phyloP scores from a whole-genome alignment of 1,140 invertebrate species.

The Neodiprion virginianus region DNA sequence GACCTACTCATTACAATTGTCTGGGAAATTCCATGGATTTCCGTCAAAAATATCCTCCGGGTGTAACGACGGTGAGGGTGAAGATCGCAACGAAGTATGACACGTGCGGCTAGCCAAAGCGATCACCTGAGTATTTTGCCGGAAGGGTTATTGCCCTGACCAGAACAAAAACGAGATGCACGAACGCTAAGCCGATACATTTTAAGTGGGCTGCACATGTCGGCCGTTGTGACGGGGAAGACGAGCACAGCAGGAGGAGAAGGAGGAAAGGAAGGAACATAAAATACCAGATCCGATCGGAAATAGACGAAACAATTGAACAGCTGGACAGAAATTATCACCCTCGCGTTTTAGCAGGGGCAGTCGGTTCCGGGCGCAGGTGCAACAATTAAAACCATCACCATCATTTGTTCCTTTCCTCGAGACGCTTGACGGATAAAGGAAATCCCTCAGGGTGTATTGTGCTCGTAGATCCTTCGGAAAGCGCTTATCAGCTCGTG shows the following conservation, averaged over 20 bases:
- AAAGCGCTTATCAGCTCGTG: not conserved
- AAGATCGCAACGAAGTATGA: not conserved
- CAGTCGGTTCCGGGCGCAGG: not conserved
- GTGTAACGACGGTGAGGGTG: not conserved
- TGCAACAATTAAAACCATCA: conserved; percentile 4
- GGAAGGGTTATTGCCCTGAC: conserved; percentile 2
- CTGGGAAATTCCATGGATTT: no score
- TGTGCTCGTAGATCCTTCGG: not conserved
- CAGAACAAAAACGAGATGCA: not conserved
- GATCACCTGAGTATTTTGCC: not conserved
- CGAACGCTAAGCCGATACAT: not conserved
- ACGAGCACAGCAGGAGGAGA: not conserved
- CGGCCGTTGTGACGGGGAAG: not conserved
- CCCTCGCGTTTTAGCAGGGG: conserved; percentile 3
- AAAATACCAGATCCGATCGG: conserved; percentile 3
- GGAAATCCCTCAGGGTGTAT: not conserved
- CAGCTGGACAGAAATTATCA: conserved; percentile 2
- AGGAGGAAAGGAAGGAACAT: not conserved
- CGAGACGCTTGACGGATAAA: not conserved
- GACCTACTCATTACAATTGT: no score
- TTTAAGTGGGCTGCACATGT: conserved; percentile 4
- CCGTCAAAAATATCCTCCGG: not conserved
- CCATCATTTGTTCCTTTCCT: conserved; percentile 1
- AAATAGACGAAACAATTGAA: conserved; percentile 7
- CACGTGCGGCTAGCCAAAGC: not conserved